Conservation (phyloP, 1,140 invertebrate genomes). For the Ostrea denselamellosa region DNA sequence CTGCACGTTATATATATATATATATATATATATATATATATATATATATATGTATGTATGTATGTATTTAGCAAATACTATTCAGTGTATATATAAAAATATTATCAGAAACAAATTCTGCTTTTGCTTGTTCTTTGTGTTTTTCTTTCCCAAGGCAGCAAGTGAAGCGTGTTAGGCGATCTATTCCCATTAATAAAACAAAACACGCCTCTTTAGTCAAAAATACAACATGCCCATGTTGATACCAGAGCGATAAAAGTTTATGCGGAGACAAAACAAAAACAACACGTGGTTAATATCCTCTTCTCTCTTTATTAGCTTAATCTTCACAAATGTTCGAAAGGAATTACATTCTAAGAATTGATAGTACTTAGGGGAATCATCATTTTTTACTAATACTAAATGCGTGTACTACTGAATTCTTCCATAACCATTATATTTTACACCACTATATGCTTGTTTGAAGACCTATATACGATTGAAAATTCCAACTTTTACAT, state of each 20-base stretch:
- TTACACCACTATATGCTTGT: too few species aligned
- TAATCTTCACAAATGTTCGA: not conserved
- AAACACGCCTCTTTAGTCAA: not conserved
- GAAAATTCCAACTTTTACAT: too few species aligned
- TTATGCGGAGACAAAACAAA: not conserved
- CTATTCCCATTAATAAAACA: conserved; percentile 3
- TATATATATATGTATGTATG: too few species aligned
- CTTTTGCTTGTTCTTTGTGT: not conserved
- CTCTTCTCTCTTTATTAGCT: not conserved
- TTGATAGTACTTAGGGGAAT: not conserved
- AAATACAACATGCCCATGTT: not conserved
- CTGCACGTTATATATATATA: too few species aligned
- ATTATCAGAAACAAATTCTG: not conserved
- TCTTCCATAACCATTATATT: too few species aligned
- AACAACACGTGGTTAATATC: not conserved
- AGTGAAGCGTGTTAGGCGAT: not conserved
- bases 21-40: too few species aligned
- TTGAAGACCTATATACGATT: too few species aligned
- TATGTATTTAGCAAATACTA: too few species aligned
- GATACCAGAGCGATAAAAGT: not conserved
- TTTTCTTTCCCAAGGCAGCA: not conserved
- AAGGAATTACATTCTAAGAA: not conserved
- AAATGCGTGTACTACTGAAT: too few species aligned
- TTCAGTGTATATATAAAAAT: too few species aligned
- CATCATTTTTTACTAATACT: too few species aligned